Evolutionary conservation across 2,888 invertebrate genomes (phyloP).

Genomic region (Rosalia funebris): DNA sequence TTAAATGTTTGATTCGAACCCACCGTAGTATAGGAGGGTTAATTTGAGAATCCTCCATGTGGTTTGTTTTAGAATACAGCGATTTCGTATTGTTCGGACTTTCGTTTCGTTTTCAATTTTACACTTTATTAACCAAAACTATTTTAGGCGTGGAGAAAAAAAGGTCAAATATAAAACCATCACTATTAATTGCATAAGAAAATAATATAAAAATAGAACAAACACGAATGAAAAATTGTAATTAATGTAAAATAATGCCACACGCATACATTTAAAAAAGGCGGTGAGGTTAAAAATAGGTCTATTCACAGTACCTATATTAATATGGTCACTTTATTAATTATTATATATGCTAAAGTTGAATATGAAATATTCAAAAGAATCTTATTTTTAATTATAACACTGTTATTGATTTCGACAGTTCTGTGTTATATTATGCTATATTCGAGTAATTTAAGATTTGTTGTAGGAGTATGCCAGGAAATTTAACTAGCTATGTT

Average conservation of each 20-base stretch:
- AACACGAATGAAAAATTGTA: constrained; percentile 2
- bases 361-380: constrained; percentile 9
- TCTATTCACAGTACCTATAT: background rate
- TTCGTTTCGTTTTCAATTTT: too few relatives aligned
- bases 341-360: background rate
- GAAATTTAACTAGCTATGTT: too few relatives aligned
- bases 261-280: background rate
- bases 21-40: too few relatives aligned
- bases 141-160: too few relatives aligned
- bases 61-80: too few relatives aligned
- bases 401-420: constrained; percentile 4
- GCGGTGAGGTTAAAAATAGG: constrained; percentile 16
- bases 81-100: too few relatives aligned
- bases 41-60: too few relatives aligned
- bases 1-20: too few relatives aligned
- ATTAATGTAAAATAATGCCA: constrained; percentile 9
- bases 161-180: too few relatives aligned
- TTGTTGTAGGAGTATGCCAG: too few relatives aligned
- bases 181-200: constrained; percentile 1
- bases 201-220: background rate
- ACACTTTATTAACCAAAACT: too few relatives aligned
- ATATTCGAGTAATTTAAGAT: too few relatives aligned
- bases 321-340: background rate
- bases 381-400: constrained; percentile 15
- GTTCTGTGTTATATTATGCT: background rate